Conservation (phyloP, 2,888 invertebrate genomes). For the Synergus japonicus region DNA sequence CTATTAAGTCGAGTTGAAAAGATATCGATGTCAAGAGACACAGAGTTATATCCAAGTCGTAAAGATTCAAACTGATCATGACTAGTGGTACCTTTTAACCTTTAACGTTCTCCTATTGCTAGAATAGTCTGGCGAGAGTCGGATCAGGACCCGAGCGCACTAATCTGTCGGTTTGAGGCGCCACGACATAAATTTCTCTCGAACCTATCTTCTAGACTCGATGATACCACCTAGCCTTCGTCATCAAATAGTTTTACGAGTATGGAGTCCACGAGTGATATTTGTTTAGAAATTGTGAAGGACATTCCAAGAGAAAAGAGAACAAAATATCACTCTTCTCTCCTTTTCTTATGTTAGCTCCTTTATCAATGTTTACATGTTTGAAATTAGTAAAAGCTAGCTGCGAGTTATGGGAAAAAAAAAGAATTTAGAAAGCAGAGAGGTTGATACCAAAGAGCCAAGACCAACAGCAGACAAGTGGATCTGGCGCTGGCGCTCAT, state of each 20-base stretch:
- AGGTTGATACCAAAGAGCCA: constrained; percentile 57
- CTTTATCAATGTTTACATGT: not conserved
- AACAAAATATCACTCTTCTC: not conserved
- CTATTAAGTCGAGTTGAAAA: constrained; percentile 1
- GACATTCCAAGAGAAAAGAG: not conserved
- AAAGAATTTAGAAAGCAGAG: constrained; percentile 45
- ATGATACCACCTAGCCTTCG: constrained; percentile 13
- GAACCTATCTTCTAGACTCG: not conserved
- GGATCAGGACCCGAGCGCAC: not conserved
- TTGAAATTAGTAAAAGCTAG: not conserved
- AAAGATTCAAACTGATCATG: constrained; percentile 37
- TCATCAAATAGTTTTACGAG: constrained; percentile 24
- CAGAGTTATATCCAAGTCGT: constrained; percentile 16
- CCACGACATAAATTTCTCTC: constrained; percentile 38
- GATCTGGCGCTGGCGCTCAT: constrained; percentile 81
- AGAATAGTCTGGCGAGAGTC: not conserved
- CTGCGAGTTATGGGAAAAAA: not conserved
- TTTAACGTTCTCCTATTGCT: constrained; percentile 18
- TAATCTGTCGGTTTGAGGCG: constrained; percentile 18
- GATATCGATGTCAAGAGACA: constrained; percentile 4
- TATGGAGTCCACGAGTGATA: not conserved
- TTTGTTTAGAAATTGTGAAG: not conserved
- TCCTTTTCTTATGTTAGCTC: not conserved
- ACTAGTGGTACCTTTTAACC: constrained; percentile 23
- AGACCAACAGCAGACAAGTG: constrained; percentile 63